Evolutionary conservation across 2,113 vertebrate genomes (phyloP).

Genomic region (Dinomys branickii): DNA sequence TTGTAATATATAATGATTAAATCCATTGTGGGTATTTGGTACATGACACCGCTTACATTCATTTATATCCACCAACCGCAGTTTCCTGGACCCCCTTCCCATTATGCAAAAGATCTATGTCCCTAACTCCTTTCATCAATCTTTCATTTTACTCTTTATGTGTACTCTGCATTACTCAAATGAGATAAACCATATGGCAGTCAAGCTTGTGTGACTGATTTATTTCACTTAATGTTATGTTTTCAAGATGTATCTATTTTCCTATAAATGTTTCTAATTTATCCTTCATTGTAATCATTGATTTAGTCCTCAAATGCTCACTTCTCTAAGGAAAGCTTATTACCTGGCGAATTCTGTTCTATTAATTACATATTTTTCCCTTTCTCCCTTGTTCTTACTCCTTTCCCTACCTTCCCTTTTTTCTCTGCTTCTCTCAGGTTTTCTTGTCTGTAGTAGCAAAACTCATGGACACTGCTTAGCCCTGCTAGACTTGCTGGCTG

Average conservation of each 20-base stretch:
- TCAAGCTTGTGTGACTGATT: not conserved
- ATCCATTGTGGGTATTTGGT: not conserved
- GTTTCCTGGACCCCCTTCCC: not conserved
- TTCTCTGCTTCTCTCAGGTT: not conserved
- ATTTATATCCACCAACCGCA: not conserved
- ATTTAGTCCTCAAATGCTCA: not conserved
- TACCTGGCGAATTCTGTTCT: not conserved
- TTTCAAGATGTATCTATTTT: not conserved
- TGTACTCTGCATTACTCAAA: not conserved
- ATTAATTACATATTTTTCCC: not conserved
- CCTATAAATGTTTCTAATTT: not conserved
- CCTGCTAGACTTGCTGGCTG: not conserved
- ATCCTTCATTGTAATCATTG: not conserved
- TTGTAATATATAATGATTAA: not conserved
- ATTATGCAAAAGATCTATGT: not conserved
- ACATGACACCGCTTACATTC: not conserved
- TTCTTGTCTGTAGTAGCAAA: not conserved
- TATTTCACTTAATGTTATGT: not conserved
- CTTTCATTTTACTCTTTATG: not conserved
- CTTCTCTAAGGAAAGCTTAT: slow-evolving; percentile 1
- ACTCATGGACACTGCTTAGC: not conserved
- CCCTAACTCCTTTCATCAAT: not conserved
- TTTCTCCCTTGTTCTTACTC: not conserved
- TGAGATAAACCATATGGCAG: not conserved
- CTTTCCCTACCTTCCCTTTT: not conserved